Evolutionary conservation across 2,888 invertebrate genomes (phyloP), one percentile per base, ranked within the genome.

Genomic region (Tortricodes alternella): DNA sequence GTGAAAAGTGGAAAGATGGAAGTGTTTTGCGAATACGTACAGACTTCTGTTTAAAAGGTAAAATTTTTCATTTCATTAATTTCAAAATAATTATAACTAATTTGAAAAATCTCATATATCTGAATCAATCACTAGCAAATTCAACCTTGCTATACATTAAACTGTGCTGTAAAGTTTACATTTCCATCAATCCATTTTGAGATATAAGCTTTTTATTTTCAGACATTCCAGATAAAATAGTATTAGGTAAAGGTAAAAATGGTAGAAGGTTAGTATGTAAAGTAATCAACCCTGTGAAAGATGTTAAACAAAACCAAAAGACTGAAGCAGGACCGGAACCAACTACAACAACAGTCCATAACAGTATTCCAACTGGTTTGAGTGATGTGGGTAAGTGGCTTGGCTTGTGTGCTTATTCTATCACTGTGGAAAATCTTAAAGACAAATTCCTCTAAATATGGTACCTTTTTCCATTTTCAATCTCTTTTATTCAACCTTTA

Each of bases 201-300:
- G 9, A 27, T 3, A 27, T 9, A 29, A 5, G 5, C 0, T 5
- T 4, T 29, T 48, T 29, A 1, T 2, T 82, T 83, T 51, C 67
- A 89, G 89, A 87, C 66, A 78, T 89, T 62, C 87, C 89, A 41
- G 72, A 81, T 6, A 85, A 83, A 75, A 82, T 90, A 65, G 64
- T 77, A 29, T 66, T 90, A 46, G 89, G 89, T 0, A 85, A 77
- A 74, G 81, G 83, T 19, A 60, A 61, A 4, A 80, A 76, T 43
- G 89, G 89, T 1, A 89, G 87, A 60, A 80, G 74, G 19, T 64
- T 90, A 43, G 72, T 81, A 37, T 51, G 57, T n/a, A 34, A 15
- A 23, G 39, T 39, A 4, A 24, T 46, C 23, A 52, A 34, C 19
- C 27, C 48, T 0, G 41, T 46, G 9, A 24, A 48, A 73, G 71